Evolutionary conservation across 2,888 invertebrate genomes (phyloP).

Genomic region (Spisula solida): DNA sequence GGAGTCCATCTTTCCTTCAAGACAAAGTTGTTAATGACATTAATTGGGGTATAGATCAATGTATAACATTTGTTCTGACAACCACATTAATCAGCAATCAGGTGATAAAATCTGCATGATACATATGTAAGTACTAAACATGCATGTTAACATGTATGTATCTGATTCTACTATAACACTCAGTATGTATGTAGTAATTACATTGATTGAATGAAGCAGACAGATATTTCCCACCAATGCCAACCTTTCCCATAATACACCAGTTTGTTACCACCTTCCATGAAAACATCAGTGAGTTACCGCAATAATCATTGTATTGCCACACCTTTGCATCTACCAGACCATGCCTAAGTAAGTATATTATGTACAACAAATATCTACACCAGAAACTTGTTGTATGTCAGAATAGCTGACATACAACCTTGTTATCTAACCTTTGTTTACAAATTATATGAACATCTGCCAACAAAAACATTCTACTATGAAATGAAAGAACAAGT

Average conservation of each 20-base stretch:
- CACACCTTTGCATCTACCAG: no score
- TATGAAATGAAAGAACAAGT: no score
- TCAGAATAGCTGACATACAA: neutral
- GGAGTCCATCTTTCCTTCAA: neutral
- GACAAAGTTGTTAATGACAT: neutral
- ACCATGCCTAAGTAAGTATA: no score
- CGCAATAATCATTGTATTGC: no score
- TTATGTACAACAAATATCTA: no score
- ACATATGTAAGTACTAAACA: neutral
- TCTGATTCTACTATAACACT: neutral
- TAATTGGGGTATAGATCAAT: neutral
- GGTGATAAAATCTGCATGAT: neutral
- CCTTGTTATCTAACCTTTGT: neutral
- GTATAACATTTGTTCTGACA: neutral
- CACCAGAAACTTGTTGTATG: no score
- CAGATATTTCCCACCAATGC: neutral
- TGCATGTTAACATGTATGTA: neutral
- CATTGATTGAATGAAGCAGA: neutral
- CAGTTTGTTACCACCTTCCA: neutral
- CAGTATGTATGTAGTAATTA: neutral
- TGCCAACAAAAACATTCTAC: neutral
- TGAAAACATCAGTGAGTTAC: no score
- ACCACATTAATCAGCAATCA: neutral
- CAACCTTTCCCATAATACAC: constrained; percentile 2
- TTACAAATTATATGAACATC: neutral